Conservation (phyloP, 2,113 vertebrate genomes). For the Columba janthina region DNA sequence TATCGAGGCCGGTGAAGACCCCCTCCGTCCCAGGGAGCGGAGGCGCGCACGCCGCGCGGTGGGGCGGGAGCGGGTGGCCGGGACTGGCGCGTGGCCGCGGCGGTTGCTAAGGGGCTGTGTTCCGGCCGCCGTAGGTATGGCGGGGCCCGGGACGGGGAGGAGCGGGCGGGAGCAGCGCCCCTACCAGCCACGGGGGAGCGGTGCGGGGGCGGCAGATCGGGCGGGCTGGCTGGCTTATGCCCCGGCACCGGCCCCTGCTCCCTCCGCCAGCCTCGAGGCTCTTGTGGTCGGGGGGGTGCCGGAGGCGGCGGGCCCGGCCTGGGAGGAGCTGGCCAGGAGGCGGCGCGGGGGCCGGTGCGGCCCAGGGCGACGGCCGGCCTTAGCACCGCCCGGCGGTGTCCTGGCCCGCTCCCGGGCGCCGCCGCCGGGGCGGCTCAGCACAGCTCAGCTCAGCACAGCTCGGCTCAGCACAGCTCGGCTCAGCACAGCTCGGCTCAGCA, state of each 20-base stretch:
- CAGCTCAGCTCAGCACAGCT: too few species aligned
- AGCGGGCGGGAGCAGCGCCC: too few species aligned
- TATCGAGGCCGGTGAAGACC: background rate
- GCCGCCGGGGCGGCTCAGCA: too few species aligned
- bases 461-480: too few species aligned
- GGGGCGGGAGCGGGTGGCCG: background rate
- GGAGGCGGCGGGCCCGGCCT: background rate
- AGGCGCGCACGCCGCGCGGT: background rate
- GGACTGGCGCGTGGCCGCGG: background rate
- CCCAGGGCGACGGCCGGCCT: too few species aligned
- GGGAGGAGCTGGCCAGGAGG: background rate
- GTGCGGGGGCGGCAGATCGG: background rate
- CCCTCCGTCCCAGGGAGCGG: background rate
- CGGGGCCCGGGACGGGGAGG: background rate
- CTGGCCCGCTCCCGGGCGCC: too few species aligned
- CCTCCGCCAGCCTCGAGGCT: background rate
- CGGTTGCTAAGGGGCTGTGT: conserved; percentile 24
- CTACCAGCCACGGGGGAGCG: background rate
- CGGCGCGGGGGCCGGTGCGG: background rate
- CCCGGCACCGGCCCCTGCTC: too few species aligned
- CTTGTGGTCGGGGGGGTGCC: background rate
- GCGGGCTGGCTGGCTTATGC: background rate
- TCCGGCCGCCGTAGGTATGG: conserved; percentile 39
- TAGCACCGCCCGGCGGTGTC: too few species aligned
- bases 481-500: too few species aligned